Percentiles rank a stretch among this genome's conserved stretches.
Evolutionary conservation across 1,140 invertebrate species (phyloP).

Genomic region (Periplaneta americana): DNA sequence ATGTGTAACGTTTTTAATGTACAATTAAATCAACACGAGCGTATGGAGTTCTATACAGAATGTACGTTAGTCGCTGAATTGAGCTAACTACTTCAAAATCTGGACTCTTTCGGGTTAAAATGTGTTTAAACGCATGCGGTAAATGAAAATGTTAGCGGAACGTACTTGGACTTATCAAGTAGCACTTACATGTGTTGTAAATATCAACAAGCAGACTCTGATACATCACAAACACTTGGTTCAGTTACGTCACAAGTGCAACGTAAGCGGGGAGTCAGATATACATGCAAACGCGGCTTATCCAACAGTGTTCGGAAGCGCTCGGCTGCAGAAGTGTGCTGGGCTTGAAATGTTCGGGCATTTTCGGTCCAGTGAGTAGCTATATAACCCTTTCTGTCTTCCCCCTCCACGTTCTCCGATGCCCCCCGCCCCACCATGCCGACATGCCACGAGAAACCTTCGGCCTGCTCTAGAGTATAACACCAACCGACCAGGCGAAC

Average conservation of each 20-base stretch:
- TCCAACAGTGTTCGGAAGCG: not conserved
- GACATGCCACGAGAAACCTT: not conserved
- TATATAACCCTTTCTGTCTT: not conserved
- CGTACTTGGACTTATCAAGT: not conserved
- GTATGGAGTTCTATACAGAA: no score
- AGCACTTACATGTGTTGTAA: not conserved
- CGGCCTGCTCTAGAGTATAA: not conserved
- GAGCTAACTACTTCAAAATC: no score
- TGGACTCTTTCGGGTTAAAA: no score
- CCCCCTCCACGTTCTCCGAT: not conserved
- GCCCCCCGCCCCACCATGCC: not conserved
- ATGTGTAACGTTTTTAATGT: no score
- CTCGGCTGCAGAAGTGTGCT: not conserved
- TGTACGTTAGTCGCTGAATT: no score
- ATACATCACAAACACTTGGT: not conserved
- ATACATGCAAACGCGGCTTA: not conserved
- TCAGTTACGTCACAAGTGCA: not conserved
- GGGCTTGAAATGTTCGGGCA: not conserved
- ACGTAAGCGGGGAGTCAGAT: not conserved
- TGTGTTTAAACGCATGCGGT: no score
- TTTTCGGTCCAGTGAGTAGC: not conserved
- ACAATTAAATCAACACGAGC: no score
- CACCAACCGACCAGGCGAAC: not conserved
- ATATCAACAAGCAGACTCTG: not conserved
- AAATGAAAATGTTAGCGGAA: not conserved